A percentile compares a stretch with the other conserved stretches of the same genome.
Conservation (phyloP, 2,113 vertebrate species). For the Psephotus haematonotus region DNA sequence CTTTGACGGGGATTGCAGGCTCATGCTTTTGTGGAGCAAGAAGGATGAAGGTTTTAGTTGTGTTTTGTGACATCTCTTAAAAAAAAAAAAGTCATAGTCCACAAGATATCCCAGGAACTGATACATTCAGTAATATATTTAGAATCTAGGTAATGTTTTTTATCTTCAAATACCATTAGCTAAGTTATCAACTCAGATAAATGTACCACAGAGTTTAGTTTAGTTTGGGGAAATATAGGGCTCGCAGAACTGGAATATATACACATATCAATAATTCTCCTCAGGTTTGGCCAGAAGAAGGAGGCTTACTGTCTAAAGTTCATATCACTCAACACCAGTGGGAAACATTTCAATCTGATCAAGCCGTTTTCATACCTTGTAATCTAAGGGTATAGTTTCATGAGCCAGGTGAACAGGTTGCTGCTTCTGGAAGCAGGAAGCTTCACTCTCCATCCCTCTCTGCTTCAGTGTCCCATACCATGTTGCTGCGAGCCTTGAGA, state of each 20-base stretch:
- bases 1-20: not conserved
- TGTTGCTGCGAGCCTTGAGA: not conserved
- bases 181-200: not conserved
- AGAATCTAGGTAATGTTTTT: not conserved
- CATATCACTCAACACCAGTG: not conserved
- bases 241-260: not conserved
- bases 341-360: not conserved
- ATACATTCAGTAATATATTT: not conserved
- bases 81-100: not conserved
- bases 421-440: not conserved
- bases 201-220: not conserved
- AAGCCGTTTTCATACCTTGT: not conserved
- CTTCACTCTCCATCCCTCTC: not conserved
- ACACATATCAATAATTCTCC: not conserved
- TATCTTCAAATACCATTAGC: not conserved
- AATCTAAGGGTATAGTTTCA: not conserved
- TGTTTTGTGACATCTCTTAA: not conserved
- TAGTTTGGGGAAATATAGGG: not conserved
- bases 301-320: not conserved
- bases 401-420: not conserved
- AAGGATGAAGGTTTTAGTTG: not conserved
- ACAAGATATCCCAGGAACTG: not conserved
- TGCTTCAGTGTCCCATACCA: fast-evolving
- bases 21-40: not conserved
- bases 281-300: not conserved